Evolutionary conservation across 2,888 invertebrate species (phyloP), one percentile per base, ranked within the genome.

Genomic region (Melipona bicolor): DNA sequence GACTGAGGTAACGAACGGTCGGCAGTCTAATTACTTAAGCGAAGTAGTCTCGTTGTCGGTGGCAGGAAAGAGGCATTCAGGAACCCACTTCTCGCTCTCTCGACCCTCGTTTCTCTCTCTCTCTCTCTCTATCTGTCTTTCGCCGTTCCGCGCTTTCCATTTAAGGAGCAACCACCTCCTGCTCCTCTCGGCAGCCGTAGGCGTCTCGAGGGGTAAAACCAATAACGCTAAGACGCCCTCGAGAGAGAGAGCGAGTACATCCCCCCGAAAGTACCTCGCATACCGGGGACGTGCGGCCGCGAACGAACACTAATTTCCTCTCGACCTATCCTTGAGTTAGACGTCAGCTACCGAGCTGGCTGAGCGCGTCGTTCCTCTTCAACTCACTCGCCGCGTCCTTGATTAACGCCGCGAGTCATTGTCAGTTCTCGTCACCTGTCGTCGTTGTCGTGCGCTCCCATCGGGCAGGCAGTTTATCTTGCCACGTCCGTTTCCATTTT

Each of bases 21-120:
- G 86, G 91, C 92, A 92, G 93, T 93, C 93, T 94, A 93, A 94
- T 94, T 94, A 93, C 94, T 93, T 91, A 90, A 90, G 90, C 90
- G 88, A 92, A 92, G 92, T 91, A 92, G 92, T 91, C 92, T 91
- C 89, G 90, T 90, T 90, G 88, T 90, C 84, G 85, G 83, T 81
- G 74, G 85, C 52, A 77, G 86, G 84, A 85, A 87, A 87, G 90
- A 85, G 85, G 86, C 78, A 81, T 85, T 83, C 74, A 54, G 82
- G 70, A 79, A 80, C 86, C 69, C 79, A 79, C 81, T 83, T 81
- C 89, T 85, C 87, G 85, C 74, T 68, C 80, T 73, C 71, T 71
- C 79, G 36, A 68, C 49, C 74, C 69, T 69, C 62, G 73, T 79
- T 36, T 81, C 77, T 67, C 79, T 62, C 36, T 43, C 9, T 43